Evolutionary conservation across 2,797 vertebrate genomes (phyloP), one percentile per base, ranked within the genome.

Genomic region (Pseudotriccus pelzelni): DNA sequence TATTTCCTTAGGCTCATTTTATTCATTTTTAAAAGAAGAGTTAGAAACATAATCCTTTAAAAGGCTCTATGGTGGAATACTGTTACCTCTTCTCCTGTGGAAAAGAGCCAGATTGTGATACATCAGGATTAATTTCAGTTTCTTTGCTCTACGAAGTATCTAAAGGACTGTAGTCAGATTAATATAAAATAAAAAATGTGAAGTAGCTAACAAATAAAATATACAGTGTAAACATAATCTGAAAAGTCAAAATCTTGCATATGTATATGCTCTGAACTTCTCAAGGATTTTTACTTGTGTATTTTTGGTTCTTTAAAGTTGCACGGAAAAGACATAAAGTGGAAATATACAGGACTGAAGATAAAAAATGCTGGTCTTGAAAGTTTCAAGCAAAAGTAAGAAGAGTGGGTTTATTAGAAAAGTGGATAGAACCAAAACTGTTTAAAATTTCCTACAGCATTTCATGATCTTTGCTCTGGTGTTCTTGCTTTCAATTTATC

Each of bases 401-500:
- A 84, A 67, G 2, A 85, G 3, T 2, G 52, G 14, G 3, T 93
- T 77, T 67, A 80, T 89, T 90, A 32, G 22, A 90, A 90, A 92
- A 69, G 14, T 58, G 10, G 39, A 30, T 44, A 37, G n/a, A 88
- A 76, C 14, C 90, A 66, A 90, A 92, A 27, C 52, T 32, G 16
- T 67, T 86, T 67, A 84, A 90, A 86, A 76, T 62, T 77, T 91
- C 50, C 20, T 87, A 34, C 68, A 87, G 10, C 30, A 49, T 79
- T 90, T 84, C 44, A 39, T 32, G 12, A 83, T 88, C 47, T 82
- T 77, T 79, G 22, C 24, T 36, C 36, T 78, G 17, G 25, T 92
- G 23, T 27, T 90, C 44, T 84, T 93, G 22, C 68, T 92, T 94
- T 92, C 63, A 59, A 32, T 92, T 92, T 91, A 85, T 89, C 81